Percentiles rank a stretch among this genome's conserved stretches.
These are phyloP conservation scores for Excalfactoria chinensis DNA, from an alignment of 2,113 vertebrate species.

Conservation along the genomic window DNA sequence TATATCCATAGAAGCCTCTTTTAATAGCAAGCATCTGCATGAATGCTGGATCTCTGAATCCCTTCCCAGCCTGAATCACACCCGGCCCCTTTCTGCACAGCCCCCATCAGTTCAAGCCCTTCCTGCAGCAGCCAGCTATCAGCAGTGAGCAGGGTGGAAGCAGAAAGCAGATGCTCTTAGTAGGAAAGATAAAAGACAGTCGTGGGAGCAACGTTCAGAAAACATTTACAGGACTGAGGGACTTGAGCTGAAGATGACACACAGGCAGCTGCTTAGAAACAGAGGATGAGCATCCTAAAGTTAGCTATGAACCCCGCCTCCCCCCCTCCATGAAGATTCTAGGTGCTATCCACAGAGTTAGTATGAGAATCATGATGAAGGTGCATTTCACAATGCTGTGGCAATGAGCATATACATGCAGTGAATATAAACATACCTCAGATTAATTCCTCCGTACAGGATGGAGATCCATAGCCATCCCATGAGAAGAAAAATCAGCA, in stretches of 20 bases:
- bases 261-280: not conserved
- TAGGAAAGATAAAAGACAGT: not conserved
- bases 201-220: not conserved
- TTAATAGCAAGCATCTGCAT: not conserved
- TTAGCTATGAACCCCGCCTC: not conserved
- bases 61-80: no score
- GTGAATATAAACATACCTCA: constrained; percentile 78
- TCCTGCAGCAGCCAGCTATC: not conserved
- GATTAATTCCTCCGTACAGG: constrained; percentile 88
- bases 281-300: not conserved
- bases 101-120: not conserved
- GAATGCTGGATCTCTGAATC: not conserved
- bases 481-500: constrained; percentile 90
- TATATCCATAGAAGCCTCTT: not conserved
- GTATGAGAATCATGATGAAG: not conserved
- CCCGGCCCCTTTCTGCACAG: not conserved
- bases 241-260: not conserved
- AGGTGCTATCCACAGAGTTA: not conserved
- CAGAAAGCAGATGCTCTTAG: not conserved
- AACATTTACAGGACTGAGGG: not conserved
- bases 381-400: not conserved
- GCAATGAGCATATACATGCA: not conserved
- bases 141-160: not conserved
- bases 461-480: constrained; percentile 96
- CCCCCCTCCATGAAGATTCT: not conserved